Evolutionary conservation across 2,113 vertebrate species (phyloP), one percentile per base, ranked within the genome.

Genomic region (Labrus mixtus): DNA sequence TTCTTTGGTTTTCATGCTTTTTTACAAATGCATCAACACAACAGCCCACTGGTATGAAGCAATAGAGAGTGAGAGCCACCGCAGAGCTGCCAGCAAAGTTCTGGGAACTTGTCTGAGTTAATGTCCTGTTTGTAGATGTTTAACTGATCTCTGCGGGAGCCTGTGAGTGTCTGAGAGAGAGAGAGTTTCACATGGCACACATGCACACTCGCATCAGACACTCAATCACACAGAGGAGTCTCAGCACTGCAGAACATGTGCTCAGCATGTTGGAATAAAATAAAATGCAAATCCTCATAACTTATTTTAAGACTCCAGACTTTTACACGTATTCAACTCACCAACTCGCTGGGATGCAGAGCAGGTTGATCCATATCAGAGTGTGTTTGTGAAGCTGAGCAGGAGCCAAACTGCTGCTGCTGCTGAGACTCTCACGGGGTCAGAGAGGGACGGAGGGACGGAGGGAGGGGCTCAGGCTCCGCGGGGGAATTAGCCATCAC

Each of bases 401-500:
- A 63, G 64, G 76, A 60, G 53, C 17, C 76, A 53, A 50, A 68
- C 83, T 84, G 86, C 72, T 56, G 69, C 72, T 56, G 69, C 54
- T 63, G 64, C 60, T 54, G 57, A 57, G 53, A 15, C 56, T 45
- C 55, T 56, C 73, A 58, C 19, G 2, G 59, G 56, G 73, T 68
- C 72, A 57, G 10, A 69, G 58, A 60, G 80, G 72, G 89, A 81
- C 55, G 12, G 58, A 60, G 80, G 72, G 89, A 81, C 55, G 12
- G 64, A 53, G 43, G 68, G 82, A 64, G 78, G 74, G 81, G 85
- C 86, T 83, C 68, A 65, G 41, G 69, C 88, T 92, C 91, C 80
- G 20, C 71, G 67, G 90, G 90, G 90, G 92, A 92, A 86, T 91
- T 83, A 91, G 87, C 93, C 91, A 87, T 92, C 88, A 89, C 92